A percentile compares a stretch with the other conserved stretches of the same genome.
Evolutionary conservation across 1,140 invertebrate genomes (phyloP).

Genomic region (Teleopsis dalmanni): DNA sequence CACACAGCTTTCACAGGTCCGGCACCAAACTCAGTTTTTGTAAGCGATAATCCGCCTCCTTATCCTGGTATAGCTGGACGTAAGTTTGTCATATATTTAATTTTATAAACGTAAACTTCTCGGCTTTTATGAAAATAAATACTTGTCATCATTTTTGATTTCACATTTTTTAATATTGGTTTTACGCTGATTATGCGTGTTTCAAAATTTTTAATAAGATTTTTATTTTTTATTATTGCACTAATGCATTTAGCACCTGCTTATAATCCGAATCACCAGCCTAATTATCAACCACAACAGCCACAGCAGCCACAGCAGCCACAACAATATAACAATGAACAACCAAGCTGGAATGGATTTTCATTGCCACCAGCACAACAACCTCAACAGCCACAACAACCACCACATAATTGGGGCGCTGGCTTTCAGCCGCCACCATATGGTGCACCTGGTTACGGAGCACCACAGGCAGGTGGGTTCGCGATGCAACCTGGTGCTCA

Average conservation of each 20-base stretch:
- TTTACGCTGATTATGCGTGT: not conserved
- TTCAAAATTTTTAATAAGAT: not conserved
- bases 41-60: constrained; percentile 87
- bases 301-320: constrained; percentile 8
- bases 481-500: constrained; percentile 13
- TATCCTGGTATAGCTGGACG: constrained; percentile 74
- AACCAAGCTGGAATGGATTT: constrained; percentile 38
- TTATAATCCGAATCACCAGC: not conserved
- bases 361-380: constrained; percentile 28
- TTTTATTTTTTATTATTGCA: not conserved
- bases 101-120: constrained; percentile 17
- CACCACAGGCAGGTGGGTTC: constrained; percentile 4
- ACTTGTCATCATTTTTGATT: not conserved
- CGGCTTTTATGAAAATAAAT: constrained; percentile 34
- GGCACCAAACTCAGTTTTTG: constrained; percentile 77
- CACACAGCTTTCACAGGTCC: constrained; percentile 60
- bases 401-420: constrained; percentile 9
- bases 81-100: constrained; percentile 17
- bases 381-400: constrained; percentile 25
- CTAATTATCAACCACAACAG: not conserved
- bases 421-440: constrained; percentile 35
- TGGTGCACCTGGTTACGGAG: constrained; percentile 10
- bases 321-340: constrained; percentile 8
- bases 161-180: not conserved
- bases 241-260: not conserved